phyloP scores from a whole-genome alignment of 2,888 invertebrate species.

The Bellardia pandia region DNA sequence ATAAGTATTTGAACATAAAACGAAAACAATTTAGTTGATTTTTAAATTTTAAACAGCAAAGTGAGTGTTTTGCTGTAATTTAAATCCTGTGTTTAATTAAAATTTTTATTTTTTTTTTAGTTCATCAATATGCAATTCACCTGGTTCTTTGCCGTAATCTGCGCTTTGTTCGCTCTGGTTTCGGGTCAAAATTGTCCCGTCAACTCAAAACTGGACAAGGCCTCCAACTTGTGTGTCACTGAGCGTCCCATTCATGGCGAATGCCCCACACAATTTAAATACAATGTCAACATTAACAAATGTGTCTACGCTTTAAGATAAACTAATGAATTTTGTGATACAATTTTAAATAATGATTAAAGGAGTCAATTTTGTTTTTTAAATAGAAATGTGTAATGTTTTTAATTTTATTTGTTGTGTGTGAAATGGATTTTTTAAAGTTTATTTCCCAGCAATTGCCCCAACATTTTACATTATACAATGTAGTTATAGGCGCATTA shows the following conservation, averaged over 20 bases:
- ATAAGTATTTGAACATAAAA: slow-evolving; percentile 37
- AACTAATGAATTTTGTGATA: background rate
- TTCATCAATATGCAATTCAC: slow-evolving; percentile 79
- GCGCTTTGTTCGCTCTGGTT: slow-evolving; percentile 77
- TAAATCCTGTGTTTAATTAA: background rate
- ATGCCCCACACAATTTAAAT: slow-evolving; percentile 79
- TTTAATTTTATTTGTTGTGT: background rate
- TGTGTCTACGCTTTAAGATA: slow-evolving; percentile 77
- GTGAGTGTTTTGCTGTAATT: slow-evolving; percentile 30
- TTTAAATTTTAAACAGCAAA: slow-evolving; percentile 22
- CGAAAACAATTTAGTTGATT: slow-evolving; percentile 47
- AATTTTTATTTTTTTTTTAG: slow-evolving; percentile 26
- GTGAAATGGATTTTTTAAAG: background rate
- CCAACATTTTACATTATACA: background rate
- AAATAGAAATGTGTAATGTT: background rate
- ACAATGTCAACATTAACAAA: slow-evolving; percentile 78
- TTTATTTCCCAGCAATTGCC: background rate
- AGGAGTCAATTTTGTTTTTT: background rate
- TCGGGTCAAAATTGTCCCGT: slow-evolving; percentile 77
- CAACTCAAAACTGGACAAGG: slow-evolving; percentile 77
- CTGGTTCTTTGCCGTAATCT: slow-evolving; percentile 78
- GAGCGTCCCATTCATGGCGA: slow-evolving; percentile 80
- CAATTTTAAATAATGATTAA: background rate
- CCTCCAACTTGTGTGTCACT: slow-evolving; percentile 78
- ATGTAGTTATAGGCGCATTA: background rate